These are phyloP conservation scores for Agonopterix heracliana DNA, from an alignment of 2,888 invertebrate species.

Conservation along the genomic window DNA sequence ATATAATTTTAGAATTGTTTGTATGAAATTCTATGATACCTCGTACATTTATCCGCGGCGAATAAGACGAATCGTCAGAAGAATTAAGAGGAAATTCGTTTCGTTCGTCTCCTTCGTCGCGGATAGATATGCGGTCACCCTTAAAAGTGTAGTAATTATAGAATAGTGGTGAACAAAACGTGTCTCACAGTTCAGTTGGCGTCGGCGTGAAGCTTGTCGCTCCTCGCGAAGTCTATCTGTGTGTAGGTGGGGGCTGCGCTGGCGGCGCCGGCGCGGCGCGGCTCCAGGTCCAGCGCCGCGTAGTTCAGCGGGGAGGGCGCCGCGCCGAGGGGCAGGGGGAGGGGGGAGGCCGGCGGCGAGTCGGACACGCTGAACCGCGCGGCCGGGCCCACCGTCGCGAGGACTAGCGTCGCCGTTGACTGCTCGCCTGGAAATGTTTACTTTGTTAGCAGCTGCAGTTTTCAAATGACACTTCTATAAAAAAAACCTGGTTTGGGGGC, in stretches of 20 bases:
- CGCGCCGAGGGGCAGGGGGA: constrained; percentile 8
- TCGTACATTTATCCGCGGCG: no score
- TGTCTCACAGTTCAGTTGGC: neutral
- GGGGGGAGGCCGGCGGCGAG: constrained; percentile 6
- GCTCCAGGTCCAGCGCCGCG: constrained; percentile 65
- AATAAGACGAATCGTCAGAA: no score
- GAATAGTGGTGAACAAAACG: no score
- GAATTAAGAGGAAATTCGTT: no score
- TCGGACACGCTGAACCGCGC: constrained; percentile 31
- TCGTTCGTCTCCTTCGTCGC: no score
- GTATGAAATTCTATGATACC: no score
- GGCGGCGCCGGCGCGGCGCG: constrained; percentile 44
- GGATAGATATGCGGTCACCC: no score
- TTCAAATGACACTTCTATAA: no score
- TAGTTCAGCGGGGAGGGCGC: constrained; percentile 40
- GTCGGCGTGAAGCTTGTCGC: constrained; percentile 2
- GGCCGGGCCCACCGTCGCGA: constrained; percentile 11
- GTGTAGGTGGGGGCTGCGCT: constrained; percentile 80
- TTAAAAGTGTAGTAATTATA: no score
- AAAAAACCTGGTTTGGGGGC: no score
- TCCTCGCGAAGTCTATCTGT: constrained; percentile 85
- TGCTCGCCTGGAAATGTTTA: neutral
- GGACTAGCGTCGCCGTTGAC: constrained; percentile 15
- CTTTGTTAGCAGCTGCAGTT: no score
- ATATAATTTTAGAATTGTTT: no score